These are phyloP conservation scores for Cirrhinus mrigala DNA, from an alignment of 2,797 vertebrate genomes.

Conservation along the genomic window DNA sequence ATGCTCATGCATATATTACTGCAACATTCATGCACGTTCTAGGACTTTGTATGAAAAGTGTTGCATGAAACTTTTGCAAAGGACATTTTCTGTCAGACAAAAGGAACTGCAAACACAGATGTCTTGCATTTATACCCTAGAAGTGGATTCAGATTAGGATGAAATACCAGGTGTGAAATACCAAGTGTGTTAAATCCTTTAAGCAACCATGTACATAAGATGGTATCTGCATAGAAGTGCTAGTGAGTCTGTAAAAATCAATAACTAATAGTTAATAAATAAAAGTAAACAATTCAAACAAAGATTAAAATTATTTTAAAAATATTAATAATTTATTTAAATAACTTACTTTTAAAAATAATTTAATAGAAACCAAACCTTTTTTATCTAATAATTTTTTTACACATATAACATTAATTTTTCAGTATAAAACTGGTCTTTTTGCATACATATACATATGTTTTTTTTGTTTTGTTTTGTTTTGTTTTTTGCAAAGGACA, in stretches of 20 bases:
- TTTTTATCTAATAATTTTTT: too few relatives aligned
- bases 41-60: too few relatives aligned
- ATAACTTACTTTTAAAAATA: too few relatives aligned
- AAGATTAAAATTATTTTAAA: too few relatives aligned
- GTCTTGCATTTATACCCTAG: neutral
- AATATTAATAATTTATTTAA: too few relatives aligned
- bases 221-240: neutral
- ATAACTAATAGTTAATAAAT: neutral
- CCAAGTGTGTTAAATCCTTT: too few relatives aligned
- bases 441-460: too few relatives aligned
- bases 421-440: too few relatives aligned
- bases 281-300: too few relatives aligned
- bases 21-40: neutral
- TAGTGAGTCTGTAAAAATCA: neutral
- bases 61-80: neutral
- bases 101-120: neutral
- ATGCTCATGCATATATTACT: neutral
- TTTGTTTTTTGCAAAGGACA: neutral
- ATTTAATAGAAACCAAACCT: too few relatives aligned
- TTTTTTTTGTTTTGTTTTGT: too few relatives aligned
- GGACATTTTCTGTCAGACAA: neutral
- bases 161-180: neutral
- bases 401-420: too few relatives aligned
- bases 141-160: neutral
- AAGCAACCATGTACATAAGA: neutral